A percentile compares a stretch with the other conserved stretches of the same genome.
Conservation (phyloP, 2,888 invertebrate species). For the Melanotus villosus region DNA sequence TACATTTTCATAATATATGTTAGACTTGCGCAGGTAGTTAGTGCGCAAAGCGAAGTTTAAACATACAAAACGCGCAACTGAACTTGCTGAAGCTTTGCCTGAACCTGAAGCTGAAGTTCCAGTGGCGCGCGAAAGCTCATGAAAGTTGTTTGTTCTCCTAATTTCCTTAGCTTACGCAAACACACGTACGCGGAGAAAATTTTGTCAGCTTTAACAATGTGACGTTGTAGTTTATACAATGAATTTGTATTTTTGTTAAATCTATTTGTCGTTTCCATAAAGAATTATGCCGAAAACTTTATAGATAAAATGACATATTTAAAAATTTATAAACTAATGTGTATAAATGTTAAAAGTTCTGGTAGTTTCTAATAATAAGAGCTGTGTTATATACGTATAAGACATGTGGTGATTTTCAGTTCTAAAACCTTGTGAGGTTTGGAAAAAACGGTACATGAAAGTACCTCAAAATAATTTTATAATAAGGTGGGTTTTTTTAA, state of each 20-base stretch:
- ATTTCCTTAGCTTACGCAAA: conserved; percentile 24
- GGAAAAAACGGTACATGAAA: conserved; percentile 9
- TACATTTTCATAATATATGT: conserved; percentile 23
- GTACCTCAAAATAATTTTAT: conserved; percentile 25
- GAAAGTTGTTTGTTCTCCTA: conserved; percentile 39
- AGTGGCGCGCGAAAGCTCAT: conserved; percentile 52
- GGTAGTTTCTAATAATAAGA: not conserved
- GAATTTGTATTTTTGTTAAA: not conserved
- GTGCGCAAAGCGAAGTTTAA: conserved; percentile 45
- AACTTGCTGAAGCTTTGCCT: conserved; percentile 45
- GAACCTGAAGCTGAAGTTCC: conserved; percentile 43
- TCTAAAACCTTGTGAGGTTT: not conserved
- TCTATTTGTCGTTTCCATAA: not conserved
- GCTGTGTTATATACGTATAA: not conserved
- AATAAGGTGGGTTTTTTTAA: conserved; percentile 14
- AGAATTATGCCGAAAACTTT: not conserved
- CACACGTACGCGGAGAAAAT: conserved; percentile 12
- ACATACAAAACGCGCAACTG: conserved; percentile 44
- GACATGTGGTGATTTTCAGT: not conserved
- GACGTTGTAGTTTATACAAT: not conserved
- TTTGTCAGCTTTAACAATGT: conserved; percentile 6
- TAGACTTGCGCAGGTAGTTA: conserved; percentile 41
- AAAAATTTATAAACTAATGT: not conserved
- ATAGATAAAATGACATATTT: not conserved
- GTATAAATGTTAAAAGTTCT: not conserved